Evolutionary conservation across 2,797 vertebrate species (phyloP).

Genomic region (Borostomias antarcticus): DNA sequence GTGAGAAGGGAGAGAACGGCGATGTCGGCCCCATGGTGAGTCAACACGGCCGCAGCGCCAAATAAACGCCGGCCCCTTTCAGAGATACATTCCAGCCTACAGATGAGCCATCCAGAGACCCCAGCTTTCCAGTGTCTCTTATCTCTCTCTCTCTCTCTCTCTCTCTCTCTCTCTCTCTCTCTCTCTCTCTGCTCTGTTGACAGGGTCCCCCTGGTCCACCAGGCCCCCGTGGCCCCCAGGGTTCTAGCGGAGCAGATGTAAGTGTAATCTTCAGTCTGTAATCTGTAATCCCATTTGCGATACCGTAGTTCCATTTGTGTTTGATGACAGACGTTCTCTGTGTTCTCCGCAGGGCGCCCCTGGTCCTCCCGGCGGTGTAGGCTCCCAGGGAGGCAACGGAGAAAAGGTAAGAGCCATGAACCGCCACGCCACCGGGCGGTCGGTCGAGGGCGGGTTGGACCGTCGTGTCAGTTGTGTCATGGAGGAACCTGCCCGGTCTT

Average conservation of each 20-base stretch:
- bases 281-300: neutral
- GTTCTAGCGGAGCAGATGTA: constrained; percentile 91
- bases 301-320: neutral
- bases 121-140: neutral
- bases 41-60: neutral
- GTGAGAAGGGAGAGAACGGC: constrained; percentile 97
- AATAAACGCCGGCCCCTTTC: neutral
- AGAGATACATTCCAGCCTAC: neutral
- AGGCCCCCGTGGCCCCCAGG: constrained; percentile 96
- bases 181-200: neutral
- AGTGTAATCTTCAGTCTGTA: constrained; percentile 60
- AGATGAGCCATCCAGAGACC: neutral
- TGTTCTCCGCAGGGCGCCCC: constrained; percentile 85
- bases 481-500: neutral
- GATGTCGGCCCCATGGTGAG: constrained; percentile 96
- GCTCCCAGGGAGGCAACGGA: constrained; percentile 89
- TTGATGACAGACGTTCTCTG: neutral
- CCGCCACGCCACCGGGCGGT: too few species aligned
- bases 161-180: too few species aligned
- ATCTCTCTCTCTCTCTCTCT: neutral
- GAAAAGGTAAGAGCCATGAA: constrained; percentile 93
- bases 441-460: too few species aligned
- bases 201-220: constrained; percentile 98
- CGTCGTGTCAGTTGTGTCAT: too few species aligned
- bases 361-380: constrained; percentile 91